Base-by-base conservation (phyloP, 2,113 vertebrate species). In the Trematocara unimaculatum region DNA sequence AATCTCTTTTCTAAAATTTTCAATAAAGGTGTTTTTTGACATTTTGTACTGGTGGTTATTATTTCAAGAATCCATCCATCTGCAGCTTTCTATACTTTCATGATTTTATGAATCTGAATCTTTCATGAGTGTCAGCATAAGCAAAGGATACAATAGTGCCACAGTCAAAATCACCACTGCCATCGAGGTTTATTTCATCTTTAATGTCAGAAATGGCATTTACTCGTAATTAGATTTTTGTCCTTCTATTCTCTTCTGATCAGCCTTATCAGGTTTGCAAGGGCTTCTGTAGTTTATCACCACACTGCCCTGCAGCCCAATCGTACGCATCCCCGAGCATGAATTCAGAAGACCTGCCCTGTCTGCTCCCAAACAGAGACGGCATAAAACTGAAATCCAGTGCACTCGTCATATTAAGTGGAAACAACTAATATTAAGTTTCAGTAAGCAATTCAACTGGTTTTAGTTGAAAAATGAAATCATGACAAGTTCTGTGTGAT, bases 11-110 rank as follows among this genome's bases (percentile, higher is more conserved):
- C 4, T 60, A 0, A 5, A 60, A 33, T 79, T 93, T 93, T 62
- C 81, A 96, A 95, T 96, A 96, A 96, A 96, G 17, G 7, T 70
- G 89, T 95, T 91, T 95, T 94, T 95, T 92, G 85, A 81, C 51
- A 86, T 86, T 77, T 62, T 45, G 8, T 38, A 29, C 23, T 45
- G 23, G 3, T 54, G 10, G 3, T 55, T 9, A n/a, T 67, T 31
- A 62, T 62, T 62, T 35, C 15, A 62, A 3, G 29, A 62, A 18
- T 60, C 29, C 15, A 33, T 18, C 15, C 58, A 33, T 60, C 29
- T 62, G 58, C 58, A 62, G 58, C 29, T 62, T 62, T 62, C 58
- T 33, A 6, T 62, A 11, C 58, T 62, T 18, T 33, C 8, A 18
- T 33, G 58, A 62, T 18, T 62, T 62, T 62, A 10, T 33, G 15